Evolutionary conservation across 2,797 vertebrate genomes (phyloP).

Genomic region (Anguilla anguilla): DNA sequence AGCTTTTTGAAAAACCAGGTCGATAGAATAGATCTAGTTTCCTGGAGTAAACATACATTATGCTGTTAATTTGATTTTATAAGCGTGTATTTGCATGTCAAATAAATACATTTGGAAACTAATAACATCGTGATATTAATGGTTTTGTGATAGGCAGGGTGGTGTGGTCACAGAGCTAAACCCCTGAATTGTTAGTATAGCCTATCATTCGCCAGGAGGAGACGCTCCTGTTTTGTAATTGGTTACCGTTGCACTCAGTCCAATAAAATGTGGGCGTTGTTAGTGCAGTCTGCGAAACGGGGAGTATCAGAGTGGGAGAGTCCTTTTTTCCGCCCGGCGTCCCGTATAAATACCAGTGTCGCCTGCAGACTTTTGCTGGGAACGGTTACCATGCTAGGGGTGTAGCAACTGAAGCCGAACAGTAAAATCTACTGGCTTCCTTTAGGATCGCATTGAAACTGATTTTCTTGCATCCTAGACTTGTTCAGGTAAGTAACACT

Average conservation of each 20-base stretch:
- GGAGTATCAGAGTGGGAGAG: neutral
- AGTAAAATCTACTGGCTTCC: neutral
- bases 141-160: neutral
- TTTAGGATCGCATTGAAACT: neutral
- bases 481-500: conserved; percentile 10
- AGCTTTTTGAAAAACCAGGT: neutral
- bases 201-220: neutral
- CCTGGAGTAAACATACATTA: neutral
- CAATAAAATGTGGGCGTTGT: neutral
- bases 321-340: neutral
- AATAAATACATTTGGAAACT: neutral
- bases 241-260: neutral
- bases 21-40: neutral
- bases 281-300: neutral
- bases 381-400: neutral
- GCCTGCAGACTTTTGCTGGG: neutral
- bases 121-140: neutral
- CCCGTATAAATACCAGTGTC: conserved; percentile 26
- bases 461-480: neutral
- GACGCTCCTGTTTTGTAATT: neutral
- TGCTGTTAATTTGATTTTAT: neutral
- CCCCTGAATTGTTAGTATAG: conserved; percentile 14
- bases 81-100: neutral
- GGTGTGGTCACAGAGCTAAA: no score
- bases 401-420: neutral